A percentile compares a stretch with the other conserved stretches of the same genome.
Evolutionary conservation across 2,888 invertebrate species (phyloP).

Genomic region (Tinea pellionella): DNA sequence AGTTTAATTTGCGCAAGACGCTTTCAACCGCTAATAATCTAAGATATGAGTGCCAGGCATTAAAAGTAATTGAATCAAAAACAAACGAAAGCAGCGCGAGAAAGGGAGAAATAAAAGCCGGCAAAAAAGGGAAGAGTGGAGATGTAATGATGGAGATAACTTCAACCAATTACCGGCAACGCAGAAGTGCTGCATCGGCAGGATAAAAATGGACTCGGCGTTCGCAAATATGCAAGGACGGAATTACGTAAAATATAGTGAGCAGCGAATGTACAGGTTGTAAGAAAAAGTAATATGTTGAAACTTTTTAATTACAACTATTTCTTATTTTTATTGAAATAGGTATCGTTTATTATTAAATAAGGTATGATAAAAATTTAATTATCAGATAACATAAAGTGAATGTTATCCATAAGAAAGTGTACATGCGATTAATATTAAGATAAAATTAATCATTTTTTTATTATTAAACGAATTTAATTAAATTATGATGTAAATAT

Average conservation of each 20-base stretch:
- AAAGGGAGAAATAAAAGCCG: slow-evolving; percentile 51
- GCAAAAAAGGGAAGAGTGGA: slow-evolving; percentile 53
- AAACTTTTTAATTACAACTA: no score
- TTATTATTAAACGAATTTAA: no score
- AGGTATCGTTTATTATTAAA: no score
- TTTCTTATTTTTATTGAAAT: no score
- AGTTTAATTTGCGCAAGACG: not conserved
- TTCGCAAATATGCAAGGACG: slow-evolving; percentile 52
- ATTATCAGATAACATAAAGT: no score
- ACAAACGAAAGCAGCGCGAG: slow-evolving; percentile 51
- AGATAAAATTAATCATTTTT: no score
- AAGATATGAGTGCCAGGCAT: slow-evolving; percentile 35
- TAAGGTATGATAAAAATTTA: no score
- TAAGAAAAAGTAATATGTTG: not conserved
- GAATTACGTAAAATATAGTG: slow-evolving; percentile 37
- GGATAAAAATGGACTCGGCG: slow-evolving; percentile 52
- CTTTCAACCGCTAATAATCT: not conserved
- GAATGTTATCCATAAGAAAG: no score
- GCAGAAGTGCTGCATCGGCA: slow-evolving; percentile 59
- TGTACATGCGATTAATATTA: not conserved
- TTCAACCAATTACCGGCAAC: slow-evolving; percentile 62
- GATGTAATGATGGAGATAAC: slow-evolving; percentile 68
- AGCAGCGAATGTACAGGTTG: slow-evolving; percentile 15
- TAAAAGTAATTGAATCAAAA: slow-evolving; percentile 64
- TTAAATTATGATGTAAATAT: not conserved